Conservation (phyloP, 2,113 vertebrate species). For the Bostrychus sinensis region DNA sequence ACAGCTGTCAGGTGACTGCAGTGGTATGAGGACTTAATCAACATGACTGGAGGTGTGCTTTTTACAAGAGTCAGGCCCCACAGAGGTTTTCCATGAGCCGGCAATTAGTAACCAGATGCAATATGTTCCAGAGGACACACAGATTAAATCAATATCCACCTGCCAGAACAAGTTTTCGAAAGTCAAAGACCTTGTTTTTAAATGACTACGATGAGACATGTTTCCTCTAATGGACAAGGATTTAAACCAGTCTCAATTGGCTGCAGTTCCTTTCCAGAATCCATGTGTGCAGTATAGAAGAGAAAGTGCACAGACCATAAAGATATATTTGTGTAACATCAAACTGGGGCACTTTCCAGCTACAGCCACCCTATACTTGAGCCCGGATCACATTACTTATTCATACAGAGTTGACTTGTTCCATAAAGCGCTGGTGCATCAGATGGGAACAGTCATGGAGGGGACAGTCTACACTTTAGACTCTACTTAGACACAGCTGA, state of each 20-base stretch:
- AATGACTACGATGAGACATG: neutral
- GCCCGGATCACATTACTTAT: slow-evolving; percentile 41
- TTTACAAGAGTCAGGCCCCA: slow-evolving; percentile 60
- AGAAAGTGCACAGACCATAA: slow-evolving; percentile 1
- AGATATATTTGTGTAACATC: slow-evolving; percentile 27
- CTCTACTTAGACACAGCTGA: slow-evolving; percentile 1
- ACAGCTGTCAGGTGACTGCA: slow-evolving; percentile 19
- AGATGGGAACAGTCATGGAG: slow-evolving; percentile 18
- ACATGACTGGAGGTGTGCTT: slow-evolving; percentile 48
- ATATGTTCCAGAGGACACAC: slow-evolving; percentile 41
- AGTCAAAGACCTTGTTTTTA: slow-evolving; percentile 20
- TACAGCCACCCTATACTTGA: slow-evolving; percentile 14
- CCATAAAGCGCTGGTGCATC: slow-evolving; percentile 33
- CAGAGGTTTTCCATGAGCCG: slow-evolving; percentile 59
- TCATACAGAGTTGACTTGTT: slow-evolving; percentile 45
- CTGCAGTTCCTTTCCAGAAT: neutral
- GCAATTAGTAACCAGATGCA: slow-evolving; percentile 70
- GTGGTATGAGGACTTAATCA: slow-evolving; percentile 46
- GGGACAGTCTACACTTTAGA: slow-evolving; percentile 25
- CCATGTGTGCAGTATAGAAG: slow-evolving; percentile 3
- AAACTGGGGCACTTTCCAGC: slow-evolving; percentile 21
- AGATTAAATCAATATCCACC: slow-evolving; percentile 63
- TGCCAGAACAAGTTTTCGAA: slow-evolving; percentile 67
- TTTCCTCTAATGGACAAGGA: neutral
- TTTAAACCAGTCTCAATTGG: neutral